phyloP scores from a whole-genome alignment of 1,140 invertebrate species.

The Liolophura sinensis region DNA sequence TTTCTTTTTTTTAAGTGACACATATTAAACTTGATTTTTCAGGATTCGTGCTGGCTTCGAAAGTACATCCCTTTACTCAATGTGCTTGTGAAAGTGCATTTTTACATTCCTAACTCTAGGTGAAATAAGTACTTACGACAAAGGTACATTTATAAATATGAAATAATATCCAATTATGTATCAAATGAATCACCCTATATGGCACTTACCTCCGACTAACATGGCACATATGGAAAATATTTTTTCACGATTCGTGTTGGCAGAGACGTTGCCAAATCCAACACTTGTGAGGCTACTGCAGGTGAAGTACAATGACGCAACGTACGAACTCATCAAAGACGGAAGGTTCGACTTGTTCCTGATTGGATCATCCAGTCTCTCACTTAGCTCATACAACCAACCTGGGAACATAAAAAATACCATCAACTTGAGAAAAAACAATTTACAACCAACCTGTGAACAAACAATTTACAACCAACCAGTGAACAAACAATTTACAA shows the following conservation, averaged over 20 bases:
- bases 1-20: too few relatives aligned
- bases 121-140: neutral
- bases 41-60: neutral
- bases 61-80: neutral
- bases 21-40: too few relatives aligned
- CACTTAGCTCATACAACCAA: conserved; percentile 52
- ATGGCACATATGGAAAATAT: conserved; percentile 90
- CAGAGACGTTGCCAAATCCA: conserved; percentile 95
- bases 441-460: too few relatives aligned
- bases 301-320: conserved; percentile 95
- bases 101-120: neutral
- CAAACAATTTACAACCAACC: too few relatives aligned
- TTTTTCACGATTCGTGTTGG: conserved; percentile 92
- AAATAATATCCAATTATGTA: conserved; percentile 3
- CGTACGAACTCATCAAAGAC: conserved; percentile 67
- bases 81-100: too few relatives aligned
- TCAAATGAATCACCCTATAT: neutral
- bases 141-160: conserved; percentile 7
- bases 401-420: conserved; percentile 24
- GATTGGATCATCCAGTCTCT: conserved; percentile 42
- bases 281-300: conserved; percentile 94
- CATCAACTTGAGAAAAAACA: too few relatives aligned
- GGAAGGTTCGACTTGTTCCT: conserved; percentile 41
- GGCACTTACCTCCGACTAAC: conserved; percentile 85
- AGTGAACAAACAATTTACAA: too few relatives aligned